Percentiles rank a stretch among this genome's conserved stretches.
Conservation (phyloP, 2,113 vertebrate species). For the Cichladusa arquata region DNA sequence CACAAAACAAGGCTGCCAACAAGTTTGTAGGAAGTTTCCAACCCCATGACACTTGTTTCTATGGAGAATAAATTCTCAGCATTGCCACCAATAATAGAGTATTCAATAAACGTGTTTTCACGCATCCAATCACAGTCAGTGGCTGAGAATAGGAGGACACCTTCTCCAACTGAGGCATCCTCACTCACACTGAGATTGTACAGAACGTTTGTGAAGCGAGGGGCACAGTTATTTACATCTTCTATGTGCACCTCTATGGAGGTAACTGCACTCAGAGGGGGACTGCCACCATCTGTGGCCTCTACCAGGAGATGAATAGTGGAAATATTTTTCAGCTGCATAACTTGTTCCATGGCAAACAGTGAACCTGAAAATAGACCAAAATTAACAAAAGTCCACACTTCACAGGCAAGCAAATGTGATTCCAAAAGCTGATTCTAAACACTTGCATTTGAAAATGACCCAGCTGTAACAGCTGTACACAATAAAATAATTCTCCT, state of each 20-base stretch:
- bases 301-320: constrained; percentile 82
- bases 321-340: constrained; percentile 64
- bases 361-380: constrained; percentile 80
- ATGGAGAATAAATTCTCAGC: constrained; percentile 78
- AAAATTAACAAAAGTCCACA: neutral
- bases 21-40: constrained; percentile 65
- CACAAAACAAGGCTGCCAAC: constrained; percentile 80
- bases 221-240: constrained; percentile 81
- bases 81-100: constrained; percentile 80
- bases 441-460: neutral
- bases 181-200: constrained; percentile 82
- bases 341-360: constrained; percentile 74
- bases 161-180: constrained; percentile 74
- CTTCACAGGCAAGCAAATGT: neutral
- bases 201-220: constrained; percentile 75
- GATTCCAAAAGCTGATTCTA: neutral
- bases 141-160: constrained; percentile 78
- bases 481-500: neutral
- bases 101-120: constrained; percentile 79
- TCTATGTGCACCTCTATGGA: constrained; percentile 76
- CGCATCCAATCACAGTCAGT: constrained; percentile 77
- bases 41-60: constrained; percentile 67
- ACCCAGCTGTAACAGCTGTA: neutral
- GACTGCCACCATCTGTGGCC: constrained; percentile 83
- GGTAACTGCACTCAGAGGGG: constrained; percentile 74